A percentile compares a stretch with the other conserved stretches of the same genome.
phyloP scores from a whole-genome alignment of 2,888 invertebrate genomes.

The Neoascia interrupta region DNA sequence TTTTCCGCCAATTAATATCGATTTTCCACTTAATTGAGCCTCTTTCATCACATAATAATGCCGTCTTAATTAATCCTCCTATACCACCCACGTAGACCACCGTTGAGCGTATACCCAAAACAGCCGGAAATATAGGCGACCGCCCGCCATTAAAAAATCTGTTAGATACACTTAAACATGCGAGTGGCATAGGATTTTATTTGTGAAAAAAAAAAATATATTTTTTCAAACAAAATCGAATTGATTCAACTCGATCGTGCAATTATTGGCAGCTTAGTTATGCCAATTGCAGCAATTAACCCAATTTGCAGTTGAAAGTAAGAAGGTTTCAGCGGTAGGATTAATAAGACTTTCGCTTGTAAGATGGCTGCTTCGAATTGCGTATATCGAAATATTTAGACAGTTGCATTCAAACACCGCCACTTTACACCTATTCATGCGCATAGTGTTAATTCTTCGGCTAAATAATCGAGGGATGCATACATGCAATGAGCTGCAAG shows the following conservation, averaged over 20 bases:
- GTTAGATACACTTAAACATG: not conserved
- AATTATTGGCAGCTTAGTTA: conserved; percentile 15
- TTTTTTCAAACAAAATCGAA: conserved; percentile 34
- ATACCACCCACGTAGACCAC: conserved; percentile 44
- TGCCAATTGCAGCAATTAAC: conserved; percentile 20
- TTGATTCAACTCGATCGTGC: conserved; percentile 46
- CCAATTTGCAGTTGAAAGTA: conserved; percentile 4
- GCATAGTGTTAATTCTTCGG: conserved; percentile 53
- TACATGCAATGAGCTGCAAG: conserved; percentile 73
- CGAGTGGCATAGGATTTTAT: not conserved
- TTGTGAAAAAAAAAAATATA: not conserved
- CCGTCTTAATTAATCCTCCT: conserved; percentile 43
- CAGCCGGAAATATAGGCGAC: conserved; percentile 25
- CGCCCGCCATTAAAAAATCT: not conserved
- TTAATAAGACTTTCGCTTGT: conserved; percentile 9
- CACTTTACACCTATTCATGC: conserved; percentile 60
- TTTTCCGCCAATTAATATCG: conserved; percentile 54
- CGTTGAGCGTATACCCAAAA: conserved; percentile 12
- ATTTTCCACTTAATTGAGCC: conserved; percentile 47
- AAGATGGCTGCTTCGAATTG: conserved; percentile 28
- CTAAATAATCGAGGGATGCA: conserved; percentile 35
- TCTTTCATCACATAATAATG: conserved; percentile 48
- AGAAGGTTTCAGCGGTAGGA: not conserved
- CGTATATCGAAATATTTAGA: not conserved
- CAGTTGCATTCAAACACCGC: conserved; percentile 19